A percentile compares a stretch with the other conserved stretches of the same genome.
phyloP scores from a whole-genome alignment of 2,888 invertebrate species.

The Lasius fuliginosus region DNA sequence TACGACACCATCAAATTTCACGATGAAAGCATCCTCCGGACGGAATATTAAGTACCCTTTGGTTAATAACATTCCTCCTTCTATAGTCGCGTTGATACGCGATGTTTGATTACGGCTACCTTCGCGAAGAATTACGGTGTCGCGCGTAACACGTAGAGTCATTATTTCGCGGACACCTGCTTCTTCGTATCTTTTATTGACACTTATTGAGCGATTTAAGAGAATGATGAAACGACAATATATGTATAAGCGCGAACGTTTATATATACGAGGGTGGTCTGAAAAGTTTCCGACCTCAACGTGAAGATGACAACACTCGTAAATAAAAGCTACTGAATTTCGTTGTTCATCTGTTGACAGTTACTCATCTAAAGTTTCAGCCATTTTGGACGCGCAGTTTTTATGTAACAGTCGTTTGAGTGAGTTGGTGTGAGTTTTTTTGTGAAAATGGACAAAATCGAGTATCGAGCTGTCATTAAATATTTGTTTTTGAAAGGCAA shows the following conservation, averaged over 20 bases:
- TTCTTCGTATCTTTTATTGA: conserved; percentile 1
- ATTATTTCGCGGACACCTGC: background rate
- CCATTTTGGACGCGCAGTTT: too few species aligned
- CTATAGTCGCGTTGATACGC: conserved; percentile 54
- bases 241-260: background rate
- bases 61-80: conserved; percentile 67
- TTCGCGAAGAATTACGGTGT: conserved; percentile 36
- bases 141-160: background rate
- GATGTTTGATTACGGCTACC: conserved; percentile 66
- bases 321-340: too few species aligned
- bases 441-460: too few species aligned
- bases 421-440: too few species aligned
- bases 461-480: too few species aligned
- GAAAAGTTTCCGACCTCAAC: too few species aligned
- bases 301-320: too few species aligned
- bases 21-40: conserved; percentile 80
- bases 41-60: conserved; percentile 78
- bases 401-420: too few species aligned
- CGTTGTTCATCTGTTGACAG: too few species aligned
- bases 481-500: too few species aligned
- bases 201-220: background rate
- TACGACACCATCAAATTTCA: conserved; percentile 81
- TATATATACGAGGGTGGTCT: too few species aligned
- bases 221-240: background rate
- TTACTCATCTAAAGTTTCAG: too few species aligned